Evolutionary conservation across 1,140 invertebrate genomes (phyloP).

Genomic region (Forficula auricularia): DNA sequence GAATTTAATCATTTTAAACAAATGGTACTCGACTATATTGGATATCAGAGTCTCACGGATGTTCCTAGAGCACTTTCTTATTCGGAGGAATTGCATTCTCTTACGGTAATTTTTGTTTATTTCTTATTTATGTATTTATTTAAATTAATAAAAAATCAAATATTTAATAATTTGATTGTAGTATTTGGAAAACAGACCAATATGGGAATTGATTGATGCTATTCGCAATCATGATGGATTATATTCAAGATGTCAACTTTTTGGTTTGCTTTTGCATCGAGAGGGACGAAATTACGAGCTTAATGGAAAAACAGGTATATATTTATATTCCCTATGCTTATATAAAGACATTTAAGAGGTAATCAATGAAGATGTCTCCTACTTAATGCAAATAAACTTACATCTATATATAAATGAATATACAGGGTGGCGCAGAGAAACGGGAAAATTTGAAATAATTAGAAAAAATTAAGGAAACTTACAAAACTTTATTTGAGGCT

Average conservation of each 20-base stretch:
- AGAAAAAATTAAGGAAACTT: no score
- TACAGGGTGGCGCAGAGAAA: no score
- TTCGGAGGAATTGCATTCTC: constrained; percentile 40
- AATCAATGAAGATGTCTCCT: no score
- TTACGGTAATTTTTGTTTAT: constrained; percentile 28
- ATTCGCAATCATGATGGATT: constrained; percentile 50
- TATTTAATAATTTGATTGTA: constrained; percentile 18
- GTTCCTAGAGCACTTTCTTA: constrained; percentile 69
- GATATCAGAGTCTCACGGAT: constrained; percentile 92
- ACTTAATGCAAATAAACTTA: no score
- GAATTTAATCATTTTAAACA: constrained; percentile 67
- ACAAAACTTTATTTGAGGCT: no score
- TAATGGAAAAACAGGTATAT: constrained; percentile 32
- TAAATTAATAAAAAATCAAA: constrained; percentile 2
- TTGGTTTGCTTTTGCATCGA: constrained; percentile 64
- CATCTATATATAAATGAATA: no score
- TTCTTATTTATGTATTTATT: constrained; percentile 8
- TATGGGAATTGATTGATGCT: constrained; percentile 53
- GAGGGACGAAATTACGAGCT: constrained; percentile 66
- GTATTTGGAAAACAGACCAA: constrained; percentile 37
- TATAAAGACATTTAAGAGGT: constrained; percentile 8
- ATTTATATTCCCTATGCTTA: no score
- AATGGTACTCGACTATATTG: constrained; percentile 79
- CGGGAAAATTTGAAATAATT: no score
- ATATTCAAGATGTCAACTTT: constrained; percentile 62